A percentile compares a stretch with the other conserved stretches of the same genome.
These are phyloP conservation scores for Ginglymostoma cirratum DNA, from an alignment of 2,113 vertebrate genomes.

Conservation along the genomic window DNA sequence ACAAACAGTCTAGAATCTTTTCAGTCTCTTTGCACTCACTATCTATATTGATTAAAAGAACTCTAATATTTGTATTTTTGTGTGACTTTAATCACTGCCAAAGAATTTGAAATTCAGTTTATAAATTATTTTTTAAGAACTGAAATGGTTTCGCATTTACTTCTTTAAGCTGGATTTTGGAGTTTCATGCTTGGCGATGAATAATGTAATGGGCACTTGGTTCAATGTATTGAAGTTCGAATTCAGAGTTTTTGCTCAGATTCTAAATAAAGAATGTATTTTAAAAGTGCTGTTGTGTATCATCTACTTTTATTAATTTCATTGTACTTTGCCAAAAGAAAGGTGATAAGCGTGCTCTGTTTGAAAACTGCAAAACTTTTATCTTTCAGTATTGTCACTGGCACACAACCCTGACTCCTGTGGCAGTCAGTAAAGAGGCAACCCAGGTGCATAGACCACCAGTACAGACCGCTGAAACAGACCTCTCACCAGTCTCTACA, in stretches of 20 bases:
- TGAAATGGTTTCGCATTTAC: not conserved
- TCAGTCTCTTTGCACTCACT: not conserved
- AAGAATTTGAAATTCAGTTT: constrained; percentile 14
- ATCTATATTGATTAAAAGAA: not conserved
- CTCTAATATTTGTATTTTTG: constrained; percentile 6
- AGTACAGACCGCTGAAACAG: not conserved
- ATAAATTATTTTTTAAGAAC: not conserved
- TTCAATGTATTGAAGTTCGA: not conserved
- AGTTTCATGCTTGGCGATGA: not conserved
- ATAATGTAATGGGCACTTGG: not conserved
- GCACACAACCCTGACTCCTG: not conserved
- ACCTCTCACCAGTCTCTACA: not conserved
- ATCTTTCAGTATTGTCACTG: not conserved
- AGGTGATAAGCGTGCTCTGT: not conserved
- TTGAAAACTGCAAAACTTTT: not conserved
- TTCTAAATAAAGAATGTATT: constrained; percentile 24
- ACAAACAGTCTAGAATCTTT: not conserved
- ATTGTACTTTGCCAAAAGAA: not conserved
- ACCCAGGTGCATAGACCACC: not conserved
- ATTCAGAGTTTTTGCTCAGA: not conserved
- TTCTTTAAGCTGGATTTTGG: not conserved
- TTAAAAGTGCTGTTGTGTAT: not conserved
- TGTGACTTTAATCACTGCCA: constrained; percentile 17
- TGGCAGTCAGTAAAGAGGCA: not conserved
- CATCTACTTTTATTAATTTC: not conserved